Percentiles rank a stretch among this genome's conserved stretches.
phyloP scores from a whole-genome alignment of 2,888 invertebrate species.

The Oxycera nigricornis region DNA sequence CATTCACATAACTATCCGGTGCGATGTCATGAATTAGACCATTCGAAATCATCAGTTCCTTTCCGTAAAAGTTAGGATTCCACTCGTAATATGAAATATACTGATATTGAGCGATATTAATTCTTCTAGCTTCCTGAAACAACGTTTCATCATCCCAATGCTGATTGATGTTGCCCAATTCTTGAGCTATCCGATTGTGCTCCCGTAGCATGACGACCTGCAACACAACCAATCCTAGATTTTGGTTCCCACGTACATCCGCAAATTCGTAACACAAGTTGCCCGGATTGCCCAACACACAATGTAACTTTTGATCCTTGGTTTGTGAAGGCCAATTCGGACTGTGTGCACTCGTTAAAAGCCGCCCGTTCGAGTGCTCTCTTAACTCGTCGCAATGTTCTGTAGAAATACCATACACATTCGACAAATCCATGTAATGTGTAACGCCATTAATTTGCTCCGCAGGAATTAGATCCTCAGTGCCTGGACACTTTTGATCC shows the following conservation, averaged over 20 bases:
- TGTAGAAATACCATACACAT: conserved; percentile 80
- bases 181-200: conserved; percentile 64
- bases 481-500: conserved; percentile 67
- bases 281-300: neutral
- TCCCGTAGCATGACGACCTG: conserved; percentile 64
- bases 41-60: conserved; percentile 60
- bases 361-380: conserved; percentile 70
- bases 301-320: conserved; percentile 66
- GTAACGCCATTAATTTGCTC: conserved; percentile 67
- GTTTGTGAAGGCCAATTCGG: conserved; percentile 76
- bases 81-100: conserved; percentile 66
- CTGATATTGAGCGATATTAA: conserved; percentile 64
- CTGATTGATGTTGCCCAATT: conserved; percentile 62
- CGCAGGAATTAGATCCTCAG: conserved; percentile 63
- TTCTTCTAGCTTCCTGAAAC: conserved; percentile 64
- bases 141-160: conserved; percentile 64
- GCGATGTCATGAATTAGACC: conserved; percentile 58
- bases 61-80: conserved; percentile 63
- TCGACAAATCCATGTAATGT: conserved; percentile 71
- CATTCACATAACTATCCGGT: conserved; percentile 59
- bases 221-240: conserved; percentile 62
- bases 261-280: conserved; percentile 82
- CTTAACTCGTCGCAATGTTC: conserved; percentile 72
- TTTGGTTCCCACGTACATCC: conserved; percentile 63
- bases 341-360: conserved; percentile 69